These are phyloP conservation scores for Chloroceryle inda DNA, from an alignment of 2,797 vertebrate genomes.

Conservation along the genomic window DNA sequence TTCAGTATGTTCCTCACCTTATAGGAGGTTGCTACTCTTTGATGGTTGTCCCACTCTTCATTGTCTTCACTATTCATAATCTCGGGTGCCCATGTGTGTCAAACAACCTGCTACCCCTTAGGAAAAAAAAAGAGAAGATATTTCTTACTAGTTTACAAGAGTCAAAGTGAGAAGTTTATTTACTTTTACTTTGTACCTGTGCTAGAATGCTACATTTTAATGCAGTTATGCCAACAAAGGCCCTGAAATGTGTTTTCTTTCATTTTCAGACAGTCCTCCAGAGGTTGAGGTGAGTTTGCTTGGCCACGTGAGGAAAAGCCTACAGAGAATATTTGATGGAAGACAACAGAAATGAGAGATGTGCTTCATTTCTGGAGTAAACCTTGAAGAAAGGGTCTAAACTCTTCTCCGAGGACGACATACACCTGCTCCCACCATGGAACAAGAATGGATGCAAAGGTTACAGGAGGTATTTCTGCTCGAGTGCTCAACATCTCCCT, in stretches of 20 bases:
- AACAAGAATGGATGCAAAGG: conserved; percentile 16
- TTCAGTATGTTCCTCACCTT: conserved; percentile 66
- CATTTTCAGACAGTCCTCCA: neutral
- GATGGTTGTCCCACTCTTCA: conserved; percentile 66
- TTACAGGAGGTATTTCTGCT: conserved; percentile 2
- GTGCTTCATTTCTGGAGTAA: neutral
- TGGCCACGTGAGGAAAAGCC: neutral
- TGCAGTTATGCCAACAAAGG: neutral
- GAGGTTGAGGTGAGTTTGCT: neutral
- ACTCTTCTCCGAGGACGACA: neutral
- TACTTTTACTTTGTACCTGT: neutral
- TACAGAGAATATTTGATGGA: neutral
- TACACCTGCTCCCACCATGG: neutral
- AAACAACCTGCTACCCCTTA: conserved; percentile 53
- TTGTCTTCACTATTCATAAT: conserved; percentile 74
- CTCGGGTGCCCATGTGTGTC: conserved; percentile 14
- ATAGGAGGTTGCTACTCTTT: conserved; percentile 64
- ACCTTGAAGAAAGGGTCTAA: neutral
- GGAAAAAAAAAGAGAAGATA: neutral
- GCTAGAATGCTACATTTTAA: neutral
- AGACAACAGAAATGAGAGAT: neutral
- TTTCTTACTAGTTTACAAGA: conserved; percentile 36
- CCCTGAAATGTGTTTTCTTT: neutral
- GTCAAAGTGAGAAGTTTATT: neutral
- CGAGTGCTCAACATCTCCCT: neutral